phyloP scores from a whole-genome alignment of 1,140 invertebrate genomes.

The Scaptodrosophila lebanonensis region DNA sequence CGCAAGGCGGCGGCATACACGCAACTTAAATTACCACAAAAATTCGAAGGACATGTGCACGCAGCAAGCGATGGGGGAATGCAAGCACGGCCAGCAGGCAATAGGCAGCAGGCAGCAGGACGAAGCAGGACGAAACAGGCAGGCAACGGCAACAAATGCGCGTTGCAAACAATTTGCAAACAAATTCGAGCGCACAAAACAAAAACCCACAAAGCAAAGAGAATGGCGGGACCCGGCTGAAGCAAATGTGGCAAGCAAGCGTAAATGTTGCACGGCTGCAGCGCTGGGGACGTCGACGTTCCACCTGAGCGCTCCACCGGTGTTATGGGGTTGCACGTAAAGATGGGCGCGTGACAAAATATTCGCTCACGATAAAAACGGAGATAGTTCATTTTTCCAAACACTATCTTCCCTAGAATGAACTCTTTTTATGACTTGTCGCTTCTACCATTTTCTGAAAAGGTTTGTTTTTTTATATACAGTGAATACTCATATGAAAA shows the following conservation, averaged over 20 bases:
- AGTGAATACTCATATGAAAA: too few relatives aligned
- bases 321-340: slow-evolving; percentile 32
- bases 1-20: slow-evolving; percentile 49
- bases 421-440: too few relatives aligned
- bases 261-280: slow-evolving; percentile 48
- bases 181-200: neutral
- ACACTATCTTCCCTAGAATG: too few relatives aligned
- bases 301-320: slow-evolving; percentile 62
- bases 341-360: too few relatives aligned
- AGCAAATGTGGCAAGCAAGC: slow-evolving; percentile 33
- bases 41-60: slow-evolving; percentile 38
- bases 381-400: too few relatives aligned
- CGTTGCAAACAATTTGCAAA: slow-evolving; percentile 34
- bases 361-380: too few relatives aligned
- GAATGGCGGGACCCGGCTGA: slow-evolving; percentile 5
- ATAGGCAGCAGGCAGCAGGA: neutral
- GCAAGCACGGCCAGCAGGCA: neutral
- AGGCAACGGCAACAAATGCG: neutral
- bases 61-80: slow-evolving; percentile 24
- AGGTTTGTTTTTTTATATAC: too few relatives aligned
- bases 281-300: slow-evolving; percentile 32
- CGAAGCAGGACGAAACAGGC: neutral
- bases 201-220: slow-evolving; percentile 33
- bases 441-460: too few relatives aligned
- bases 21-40: slow-evolving; percentile 54